Evolutionary conservation across 2,113 vertebrate species (phyloP), one percentile per base, ranked within the genome.

Genomic region (Cololabis saira): DNA sequence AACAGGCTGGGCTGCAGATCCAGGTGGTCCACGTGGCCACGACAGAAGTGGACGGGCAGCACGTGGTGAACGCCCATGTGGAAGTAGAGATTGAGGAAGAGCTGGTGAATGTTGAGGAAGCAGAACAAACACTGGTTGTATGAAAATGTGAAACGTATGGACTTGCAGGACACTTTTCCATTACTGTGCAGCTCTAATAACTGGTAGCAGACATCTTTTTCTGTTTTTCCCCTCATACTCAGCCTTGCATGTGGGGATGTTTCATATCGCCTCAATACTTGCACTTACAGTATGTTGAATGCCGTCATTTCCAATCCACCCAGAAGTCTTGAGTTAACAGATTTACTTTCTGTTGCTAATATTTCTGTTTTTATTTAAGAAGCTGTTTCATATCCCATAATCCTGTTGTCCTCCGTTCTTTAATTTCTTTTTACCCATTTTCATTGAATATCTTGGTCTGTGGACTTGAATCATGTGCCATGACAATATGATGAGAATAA

Each of bases 1-100:
- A 96, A 86, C 93, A 95, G 76, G 95, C 95, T 18, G 88, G 89
- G 8, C 67, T 93, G 63, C 84, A 92, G 53, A 90, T 94, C 77
- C 89, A 91, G 45, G 86, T 93, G 71, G 90, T 87, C 60, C 92
- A 86, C 0, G 80, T 92, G 73, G 85, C 89, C 14, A 74, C 85
- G 2, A 57, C 44, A 12, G 81, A 84, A 17, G 62, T 80, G 0
- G 71, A 86, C 0, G 83, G 54, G 37, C 75, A 85, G 67, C 81
- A 86, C 22, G 69, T 81, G 40, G 91, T 92, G 69, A 92, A 94
- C 41, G 89, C 94, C 48, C 93, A 95, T 84, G 93, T 96, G 87
- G 93, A 95, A 52, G 85, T 96, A 74, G 93, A 95, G 86, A 80
- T 93, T 61, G 94, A 95, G 58, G 78, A 68, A 12, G 79, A 77